Evolutionary conservation across 2,797 vertebrate genomes (phyloP), one percentile per base, ranked within the genome.

Genomic region (Alca torda): DNA sequence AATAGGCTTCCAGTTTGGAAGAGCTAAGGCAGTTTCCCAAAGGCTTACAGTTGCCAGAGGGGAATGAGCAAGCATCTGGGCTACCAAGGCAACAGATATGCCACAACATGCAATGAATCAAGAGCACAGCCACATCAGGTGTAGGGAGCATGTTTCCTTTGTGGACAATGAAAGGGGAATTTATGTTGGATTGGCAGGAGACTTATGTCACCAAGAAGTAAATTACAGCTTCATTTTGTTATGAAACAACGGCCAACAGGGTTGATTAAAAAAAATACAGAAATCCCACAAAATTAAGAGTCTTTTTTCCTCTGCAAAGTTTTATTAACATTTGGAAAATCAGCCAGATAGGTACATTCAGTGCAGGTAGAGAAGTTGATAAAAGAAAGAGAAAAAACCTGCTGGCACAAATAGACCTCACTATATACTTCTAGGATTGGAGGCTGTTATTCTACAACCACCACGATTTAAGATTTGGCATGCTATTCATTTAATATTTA

Each of bases 321-420:
- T 93, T 87, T 86, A 70, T 68, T 92, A 60, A 21, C 35, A 75
- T 37, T n/a, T 73, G 65, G 51, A 88, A 97, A 85, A 67, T 35
- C 35, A 68, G 37, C 5, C 53, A 79, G 30, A 3, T 53, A 1
- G 2, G 51, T 61, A 63, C 17, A 30, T 56, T 69, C 56, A 73
- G 33, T 30, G 20, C 20, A 37, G 54, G 13, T 15, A 86, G 37
- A 68, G 20, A 87, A 50, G 48, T 76, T 81, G 70, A 82, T 41
- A 37, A 28, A 57, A 53, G 33, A 31, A 75, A 15, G 4, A 7
- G n/a, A 76, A 84, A 84, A 39, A 76, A 33, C 9, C 41, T n/a
- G 10, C 7, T 41, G 45, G 64, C 45, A 20, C 25, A 63, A 77
- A 39, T 7, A 18, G 26, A 41, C 16, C 4, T 25, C 19, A 45